phyloP scores from a whole-genome alignment of 2,113 vertebrate genomes.

The Chinchilla lanigera region DNA sequence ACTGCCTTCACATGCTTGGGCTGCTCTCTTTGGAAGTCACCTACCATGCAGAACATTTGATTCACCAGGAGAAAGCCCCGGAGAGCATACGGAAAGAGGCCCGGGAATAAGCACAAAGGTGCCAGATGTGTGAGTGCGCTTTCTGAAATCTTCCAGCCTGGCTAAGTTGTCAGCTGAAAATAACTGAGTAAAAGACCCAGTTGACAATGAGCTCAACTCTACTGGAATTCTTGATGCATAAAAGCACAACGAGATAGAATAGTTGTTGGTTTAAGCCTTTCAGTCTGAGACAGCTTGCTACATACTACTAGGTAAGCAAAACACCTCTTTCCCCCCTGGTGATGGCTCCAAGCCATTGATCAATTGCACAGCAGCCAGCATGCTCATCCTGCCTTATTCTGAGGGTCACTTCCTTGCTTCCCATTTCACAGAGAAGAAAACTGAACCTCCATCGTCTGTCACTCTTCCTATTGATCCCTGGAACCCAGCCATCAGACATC shows the following conservation, averaged over 20 bases:
- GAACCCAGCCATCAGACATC: constrained; percentile 24
- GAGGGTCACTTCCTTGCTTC: neutral
- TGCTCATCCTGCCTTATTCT: accelerated
- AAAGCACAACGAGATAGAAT: neutral
- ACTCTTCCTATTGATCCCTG: constrained; percentile 29
- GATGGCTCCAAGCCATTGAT: too few species aligned
- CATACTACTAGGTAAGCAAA: neutral
- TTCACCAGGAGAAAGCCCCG: neutral
- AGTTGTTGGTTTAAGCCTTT: neutral
- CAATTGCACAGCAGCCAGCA: neutral
- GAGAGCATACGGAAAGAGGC: neutral
- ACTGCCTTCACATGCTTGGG: neutral
- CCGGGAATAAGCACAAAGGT: neutral
- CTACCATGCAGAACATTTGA: neutral
- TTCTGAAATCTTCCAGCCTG: neutral
- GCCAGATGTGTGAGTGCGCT: neutral
- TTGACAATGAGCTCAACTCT: neutral
- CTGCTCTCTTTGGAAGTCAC: neutral
- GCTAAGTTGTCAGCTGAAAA: neutral
- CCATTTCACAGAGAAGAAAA: neutral
- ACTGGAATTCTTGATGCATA: neutral
- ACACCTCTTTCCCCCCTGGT: too few species aligned
- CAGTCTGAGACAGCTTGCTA: neutral
- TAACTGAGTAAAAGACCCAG: neutral
- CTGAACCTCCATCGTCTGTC: neutral